Conservation (phyloP, 1,140 invertebrate species). For the Papilio dardanus region DNA sequence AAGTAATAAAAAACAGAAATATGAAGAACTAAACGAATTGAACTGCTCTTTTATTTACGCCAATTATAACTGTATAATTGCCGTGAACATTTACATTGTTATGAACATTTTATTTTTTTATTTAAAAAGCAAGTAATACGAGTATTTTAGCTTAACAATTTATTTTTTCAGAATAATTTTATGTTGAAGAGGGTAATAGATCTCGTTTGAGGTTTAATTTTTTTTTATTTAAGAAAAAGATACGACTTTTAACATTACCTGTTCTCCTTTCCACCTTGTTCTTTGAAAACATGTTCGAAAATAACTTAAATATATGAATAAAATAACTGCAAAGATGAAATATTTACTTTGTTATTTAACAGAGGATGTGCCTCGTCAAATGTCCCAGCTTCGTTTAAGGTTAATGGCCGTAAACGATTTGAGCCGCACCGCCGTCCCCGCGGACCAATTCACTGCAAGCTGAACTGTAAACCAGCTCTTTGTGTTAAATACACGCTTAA, state of each 20-base stretch:
- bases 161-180: too few species aligned
- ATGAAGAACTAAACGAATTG: background rate
- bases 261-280: too few species aligned
- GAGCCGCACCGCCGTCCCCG: slow-evolving; percentile 8
- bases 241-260: too few species aligned
- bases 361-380: slow-evolving; percentile 20
- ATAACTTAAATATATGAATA: background rate
- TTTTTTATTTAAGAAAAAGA: too few species aligned
- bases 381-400: slow-evolving; percentile 24
- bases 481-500: slow-evolving; percentile 18
- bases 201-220: too few species aligned
- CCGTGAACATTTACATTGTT: background rate
- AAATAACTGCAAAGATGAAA: background rate
- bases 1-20: background rate
- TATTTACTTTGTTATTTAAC: slow-evolving; percentile 1
- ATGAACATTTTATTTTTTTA: background rate
- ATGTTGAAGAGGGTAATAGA: too few species aligned
- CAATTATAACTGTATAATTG: slow-evolving; percentile 24
- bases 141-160: too few species aligned
- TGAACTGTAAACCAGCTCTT: slow-evolving; percentile 23
- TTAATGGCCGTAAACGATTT: slow-evolving; percentile 31
- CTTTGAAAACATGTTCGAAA: background rate
- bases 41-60: slow-evolving; percentile 23
- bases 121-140: too few species aligned
- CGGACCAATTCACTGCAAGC: slow-evolving; percentile 24